A percentile compares a stretch with the other conserved stretches of the same genome.
These are phyloP conservation scores for Lutjanus erythropterus DNA, from an alignment of 2,113 vertebrate species.

Conservation along the genomic window DNA sequence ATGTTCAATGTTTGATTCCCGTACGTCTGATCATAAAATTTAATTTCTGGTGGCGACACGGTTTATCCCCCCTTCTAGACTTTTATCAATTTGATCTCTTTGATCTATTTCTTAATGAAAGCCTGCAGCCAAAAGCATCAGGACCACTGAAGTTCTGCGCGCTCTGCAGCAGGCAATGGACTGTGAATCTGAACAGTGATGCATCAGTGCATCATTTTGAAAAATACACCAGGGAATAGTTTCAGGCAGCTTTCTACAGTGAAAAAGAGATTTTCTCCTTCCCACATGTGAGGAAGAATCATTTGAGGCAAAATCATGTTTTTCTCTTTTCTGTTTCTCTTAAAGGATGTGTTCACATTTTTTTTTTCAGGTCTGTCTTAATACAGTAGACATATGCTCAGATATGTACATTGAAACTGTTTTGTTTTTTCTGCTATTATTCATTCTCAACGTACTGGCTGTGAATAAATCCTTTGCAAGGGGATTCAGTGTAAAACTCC, in stretches of 20 bases:
- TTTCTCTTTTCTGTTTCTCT: conserved; percentile 1
- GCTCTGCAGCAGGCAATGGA: conserved; percentile 40
- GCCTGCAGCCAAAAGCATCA: conserved; percentile 63
- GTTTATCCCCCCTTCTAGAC: conserved; percentile 49
- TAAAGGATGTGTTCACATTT: background rate
- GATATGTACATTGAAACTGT: background rate
- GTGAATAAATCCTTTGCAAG: background rate
- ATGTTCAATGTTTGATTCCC: conserved; percentile 62
- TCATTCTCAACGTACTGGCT: no score
- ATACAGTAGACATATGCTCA: no score
- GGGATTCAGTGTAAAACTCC: background rate
- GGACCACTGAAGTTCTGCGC: conserved; percentile 57
- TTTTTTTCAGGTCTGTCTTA: no score
- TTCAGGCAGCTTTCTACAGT: conserved; percentile 10
- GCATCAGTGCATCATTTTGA: conserved; percentile 47
- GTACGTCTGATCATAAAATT: conserved; percentile 60
- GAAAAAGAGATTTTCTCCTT: conserved; percentile 16
- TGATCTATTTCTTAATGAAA: conserved; percentile 73
- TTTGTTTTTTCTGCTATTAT: no score
- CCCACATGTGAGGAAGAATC: background rate
- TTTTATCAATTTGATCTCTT: conserved; percentile 73
- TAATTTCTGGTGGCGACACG: conserved; percentile 55
- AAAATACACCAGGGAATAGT: conserved; percentile 32
- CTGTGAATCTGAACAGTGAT: conserved; percentile 52
- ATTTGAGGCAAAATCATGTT: background rate